Evolutionary conservation across 2,888 invertebrate species (phyloP), one percentile per base, ranked within the genome.

Genomic region (Tetragonula carbonaria): DNA sequence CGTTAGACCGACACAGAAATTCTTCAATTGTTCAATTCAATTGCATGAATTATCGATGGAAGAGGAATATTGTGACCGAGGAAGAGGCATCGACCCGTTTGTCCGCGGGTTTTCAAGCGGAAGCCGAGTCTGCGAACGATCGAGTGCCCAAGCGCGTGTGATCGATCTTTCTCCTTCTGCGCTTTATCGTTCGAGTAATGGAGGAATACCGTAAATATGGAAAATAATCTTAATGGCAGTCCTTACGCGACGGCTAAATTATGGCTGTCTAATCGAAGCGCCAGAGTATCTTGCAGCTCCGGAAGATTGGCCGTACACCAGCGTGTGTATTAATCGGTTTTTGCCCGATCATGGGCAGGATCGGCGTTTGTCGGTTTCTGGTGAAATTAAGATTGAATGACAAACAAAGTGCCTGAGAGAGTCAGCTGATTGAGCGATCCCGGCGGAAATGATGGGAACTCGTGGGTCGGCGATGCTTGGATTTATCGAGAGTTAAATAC

Each of bases 161-260:
- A 16, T 55, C 68, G 77, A 57, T 62, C 53, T 14, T 53, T 11
- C 57, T 18, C 13, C 13, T 51, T 57, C 33, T 33, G 23, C 38
- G 57, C 51, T n/a, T 59, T 50, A 59, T 67, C 50, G 65, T 38
- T 28, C 21, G 45, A 28, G 28, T 13, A 63, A 65, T 63, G 14
- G 14, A 1, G 70, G 73, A 57, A 71, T 68, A 62, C 73, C 80
- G 84, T 80, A 78, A 85, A 85, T 84, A 84, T 80, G 84, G 84
- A 84, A 84, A 84, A 84, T 84, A 85, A 85, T 78, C 68, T 80
- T 80, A 84, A 77, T 84, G 85, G 73, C 59, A 51, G 66, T 59
- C 65, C 45, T 70, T 23, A 62, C 63, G 23, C 65, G 55, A 77
- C 76, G 76, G 76, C 45, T 74, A 80, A 85, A 77, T 85, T 80